Conservation (phyloP, 2,888 invertebrate species). For the Lasioglossum vierecki region DNA sequence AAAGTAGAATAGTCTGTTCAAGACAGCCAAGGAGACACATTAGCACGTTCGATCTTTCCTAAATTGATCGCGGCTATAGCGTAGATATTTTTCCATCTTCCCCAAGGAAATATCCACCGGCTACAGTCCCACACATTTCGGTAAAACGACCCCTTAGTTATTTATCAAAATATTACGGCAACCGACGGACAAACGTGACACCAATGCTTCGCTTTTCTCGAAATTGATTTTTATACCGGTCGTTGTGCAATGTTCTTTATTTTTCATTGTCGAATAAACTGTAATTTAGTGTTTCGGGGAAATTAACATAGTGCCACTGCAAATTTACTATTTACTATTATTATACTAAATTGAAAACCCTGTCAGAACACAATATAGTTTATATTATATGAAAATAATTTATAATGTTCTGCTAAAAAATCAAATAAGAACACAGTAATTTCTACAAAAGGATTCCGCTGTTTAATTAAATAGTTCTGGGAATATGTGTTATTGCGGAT, state of each 20-base stretch:
- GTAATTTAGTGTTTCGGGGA: background rate
- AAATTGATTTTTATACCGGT: background rate
- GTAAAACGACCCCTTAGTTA: constrained; percentile 79
- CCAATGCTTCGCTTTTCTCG: background rate
- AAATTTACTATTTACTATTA: background rate
- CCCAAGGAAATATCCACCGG: constrained; percentile 80
- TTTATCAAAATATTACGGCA: constrained; percentile 83
- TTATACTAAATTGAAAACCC: background rate
- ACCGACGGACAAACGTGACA: constrained; percentile 64
- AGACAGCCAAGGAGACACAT: constrained; percentile 30
- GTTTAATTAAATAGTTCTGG: too few species aligned
- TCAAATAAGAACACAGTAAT: too few species aligned
- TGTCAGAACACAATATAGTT: background rate
- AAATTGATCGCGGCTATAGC: constrained; percentile 25
- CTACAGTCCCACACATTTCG: constrained; percentile 75
- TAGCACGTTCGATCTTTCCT: constrained; percentile 32
- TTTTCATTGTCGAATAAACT: background rate
- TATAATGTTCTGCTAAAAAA: too few species aligned
- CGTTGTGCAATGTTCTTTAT: background rate
- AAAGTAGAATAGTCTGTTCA: constrained; percentile 10
- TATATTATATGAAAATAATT: background rate
- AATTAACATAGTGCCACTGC: background rate
- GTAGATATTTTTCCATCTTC: constrained; percentile 78
- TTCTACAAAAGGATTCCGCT: too few species aligned
- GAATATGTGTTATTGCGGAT: too few species aligned